Evolutionary conservation across 2,888 invertebrate species (phyloP), one percentile per base, ranked within the genome.

Genomic region (Zhengitettix transpicula): DNA sequence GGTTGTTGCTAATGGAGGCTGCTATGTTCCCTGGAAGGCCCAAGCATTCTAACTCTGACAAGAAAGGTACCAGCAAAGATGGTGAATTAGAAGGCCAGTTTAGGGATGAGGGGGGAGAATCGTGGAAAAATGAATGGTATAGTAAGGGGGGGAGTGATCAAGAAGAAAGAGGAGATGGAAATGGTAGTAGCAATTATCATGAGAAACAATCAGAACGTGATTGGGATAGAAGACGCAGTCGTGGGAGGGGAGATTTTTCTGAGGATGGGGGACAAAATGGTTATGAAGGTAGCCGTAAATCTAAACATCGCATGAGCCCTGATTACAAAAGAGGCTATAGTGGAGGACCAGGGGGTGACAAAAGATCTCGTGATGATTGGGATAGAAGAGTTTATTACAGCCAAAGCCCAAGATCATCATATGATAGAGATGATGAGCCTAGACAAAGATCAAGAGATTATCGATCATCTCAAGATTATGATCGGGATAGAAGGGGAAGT

Each of bases 151-250:
- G 28, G 28, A 28, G 28, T 28, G 28, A 28, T 28, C 47, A 47
- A n/a, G 47, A 47, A 47, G 47, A 47, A 14, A 14, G 47, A 8
- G 47, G 47, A n/a, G 47, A 47, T n/a, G 47, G 47, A n/a, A 47
- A 47, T 47, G 47, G 47, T 14, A n/a, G 9, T 47, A n/a, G 47
- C 12, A n/a, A 8, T 47, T 12, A 47, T n/a, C n/a, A 47, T n/a
- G n/a, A 47, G n/a, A 12, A n/a, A n/a, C 59, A 59, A 42, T 12
- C n/a, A 16, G 59, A 59, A 14, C 55, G 59, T 10, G 59, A 59
- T 14, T 59, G 59, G 59, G 55, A 55, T 40, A 28, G 55, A 41
- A 40, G 55, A 55, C 28, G 17, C 11, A 41, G 14, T 14, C 16
- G 55, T 11, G 40, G 41, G 11, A 53, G 53, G 28, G 55, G 10